Evolutionary conservation across 30 jellyfish, hydroid and myxozoan species (phyloP).

Genomic region (Aurelia aurita complex sp. Pacific): DNA sequence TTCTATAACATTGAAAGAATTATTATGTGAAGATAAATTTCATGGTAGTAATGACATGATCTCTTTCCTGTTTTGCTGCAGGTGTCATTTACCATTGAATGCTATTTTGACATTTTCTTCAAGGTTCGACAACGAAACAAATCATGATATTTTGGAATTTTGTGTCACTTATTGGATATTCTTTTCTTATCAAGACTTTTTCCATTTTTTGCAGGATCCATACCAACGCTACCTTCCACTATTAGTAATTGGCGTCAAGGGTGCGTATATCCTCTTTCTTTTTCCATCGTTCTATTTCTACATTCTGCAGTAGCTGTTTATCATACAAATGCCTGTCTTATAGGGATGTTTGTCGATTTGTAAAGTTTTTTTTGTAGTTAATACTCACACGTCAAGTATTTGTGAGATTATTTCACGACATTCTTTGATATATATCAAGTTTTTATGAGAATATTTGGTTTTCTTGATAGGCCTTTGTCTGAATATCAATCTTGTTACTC

Average conservation of each 20-base stretch:
- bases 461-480: conserved; percentile 33
- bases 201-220: conserved; percentile 2
- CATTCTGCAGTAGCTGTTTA: neutral
- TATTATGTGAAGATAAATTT: no score
- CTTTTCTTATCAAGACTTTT: neutral
- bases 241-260: conserved; percentile 48
- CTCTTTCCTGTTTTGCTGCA: neutral
- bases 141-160: no score
- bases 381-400: neutral
- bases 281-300: neutral
- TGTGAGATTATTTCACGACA: no score
- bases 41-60: no score
- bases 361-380: neutral
- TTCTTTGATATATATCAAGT: no score
- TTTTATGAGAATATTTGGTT: neutral
- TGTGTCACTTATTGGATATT: neutral
- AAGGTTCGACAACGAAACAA: no score
- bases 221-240: conserved; percentile 48
- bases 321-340: no score
- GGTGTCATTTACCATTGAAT: no score
- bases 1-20: no score
- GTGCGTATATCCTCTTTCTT: conserved; percentile 6
- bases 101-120: no score
- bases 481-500: conserved; percentile 72
- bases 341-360: neutral